Evolutionary conservation across 2,113 vertebrate genomes (phyloP), one percentile per base, ranked within the genome.

Genomic region (Tretioscincus oriximinensis): DNA sequence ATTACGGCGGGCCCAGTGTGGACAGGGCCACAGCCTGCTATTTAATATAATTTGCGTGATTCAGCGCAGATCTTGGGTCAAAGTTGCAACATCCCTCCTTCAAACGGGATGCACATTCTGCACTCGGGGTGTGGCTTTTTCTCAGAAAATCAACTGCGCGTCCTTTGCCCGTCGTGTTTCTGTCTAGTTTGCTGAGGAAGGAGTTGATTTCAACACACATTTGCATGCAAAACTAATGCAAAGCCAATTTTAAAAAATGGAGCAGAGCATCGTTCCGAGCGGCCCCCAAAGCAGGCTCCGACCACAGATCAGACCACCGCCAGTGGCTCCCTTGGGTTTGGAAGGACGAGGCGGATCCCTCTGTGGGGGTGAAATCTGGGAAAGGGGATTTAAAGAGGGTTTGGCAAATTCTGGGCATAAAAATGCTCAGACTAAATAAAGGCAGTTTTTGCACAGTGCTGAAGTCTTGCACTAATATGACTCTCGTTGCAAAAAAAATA

Each of bases 391-490:
- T 94, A 91, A 80, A 84, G 87, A 89, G 76, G 91, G 89, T 94
- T 93, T 94, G 85, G 90, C 96, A 94, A 91, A 95, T 94, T 96
- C 98, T 98, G 98, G 97, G 96, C 96, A 93, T 93, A 96, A 96
- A 96, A 96, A 95, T 93, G 92, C 96, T 96, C 97, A 99, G 97
- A 97, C 96, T 98, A 98, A 98, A 99, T 96, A 94, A 93, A 74
- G 92, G 96, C 96, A 96, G 94, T 54, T 96, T 98, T 99, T 99
- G 98, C 98, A 99, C 98, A 98, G 96, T 95, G 97, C 95, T 97
- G 93, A 92, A 92, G 92, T 94, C 93, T 97, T 97, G 97, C 98
- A 99, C 98, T 98, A 97, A 94, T 96, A 93, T 96, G 95, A 97
- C 96, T 96, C 95, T 96, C 95, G 95, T 92, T 90, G 88, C 89